Base-by-base conservation (phyloP, 2,888 invertebrate genomes). In the Coenonympha glycerion region DNA sequence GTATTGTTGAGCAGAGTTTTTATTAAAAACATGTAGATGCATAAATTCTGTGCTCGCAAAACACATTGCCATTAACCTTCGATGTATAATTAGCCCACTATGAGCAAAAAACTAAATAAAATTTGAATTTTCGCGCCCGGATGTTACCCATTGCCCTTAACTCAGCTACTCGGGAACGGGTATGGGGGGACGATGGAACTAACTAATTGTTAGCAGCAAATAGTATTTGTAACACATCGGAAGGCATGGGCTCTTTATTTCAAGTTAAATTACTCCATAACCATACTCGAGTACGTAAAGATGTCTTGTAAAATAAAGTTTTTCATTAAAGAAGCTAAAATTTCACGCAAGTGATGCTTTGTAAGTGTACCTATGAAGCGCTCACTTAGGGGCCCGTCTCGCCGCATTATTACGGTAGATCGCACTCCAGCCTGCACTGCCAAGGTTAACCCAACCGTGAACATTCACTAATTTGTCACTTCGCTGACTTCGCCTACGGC, bases 381-480 rank as follows among this genome's bases (percentile, higher is more conserved):
- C 44, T 34, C 37, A 26, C 22, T 18, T 26, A 31, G 22, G 16
- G 34, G 19, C 44, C 57, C 67, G 60, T 63, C 61, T 65, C 64
- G 61, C 44, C 60, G 62, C 55, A 61, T 63, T 65, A 65, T 68
- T 73, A 71, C 71, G 64, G 65, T 64, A 64, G 67, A 66, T 56
- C 66, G 66, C 63, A 60, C 63, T 59, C 58, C 52, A 41, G 45
- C 47, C 61, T 61, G 61, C 62, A 37, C 15, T 16, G 31, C 31
- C 31, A 59, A 67, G 60, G 58, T 56, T 53, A 66, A 68, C 62
- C 64, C 64, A 61, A 61, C 63, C 71, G 63, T 68, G 61, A 69
- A 69, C 64, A 59, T 61, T 65, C 68, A 66, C 34, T 65, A 66
- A 65, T 67, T 74, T 70, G 61, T 67, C 69, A 73, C 68, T 65